Percentiles rank a stretch among this genome's conserved stretches.
Conservation (phyloP, 2,888 invertebrate genomes). For the Temnothorax unifasciatus region DNA sequence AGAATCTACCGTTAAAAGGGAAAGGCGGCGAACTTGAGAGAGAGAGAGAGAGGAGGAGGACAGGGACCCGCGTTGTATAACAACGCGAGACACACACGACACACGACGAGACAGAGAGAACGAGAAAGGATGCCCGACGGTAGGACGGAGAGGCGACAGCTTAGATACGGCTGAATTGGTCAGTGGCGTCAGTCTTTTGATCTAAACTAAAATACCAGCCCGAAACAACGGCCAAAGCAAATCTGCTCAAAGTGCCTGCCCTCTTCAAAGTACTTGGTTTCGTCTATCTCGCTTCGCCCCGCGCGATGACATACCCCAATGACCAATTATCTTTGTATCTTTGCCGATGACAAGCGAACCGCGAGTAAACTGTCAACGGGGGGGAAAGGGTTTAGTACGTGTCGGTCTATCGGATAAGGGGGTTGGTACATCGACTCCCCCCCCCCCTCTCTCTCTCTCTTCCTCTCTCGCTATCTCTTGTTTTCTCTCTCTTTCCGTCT, state of each 20-base stretch:
- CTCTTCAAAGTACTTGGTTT: constrained; percentile 82
- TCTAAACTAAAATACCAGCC: constrained; percentile 85
- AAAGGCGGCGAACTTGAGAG: constrained; percentile 26
- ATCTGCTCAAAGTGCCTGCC: constrained; percentile 84
- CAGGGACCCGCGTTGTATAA: constrained; percentile 32
- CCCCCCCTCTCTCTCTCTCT: constrained; percentile 36
- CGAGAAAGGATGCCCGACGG: constrained; percentile 42
- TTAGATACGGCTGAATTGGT: constrained; percentile 85
- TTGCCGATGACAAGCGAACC: constrained; percentile 84
- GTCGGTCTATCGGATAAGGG: constrained; percentile 76
- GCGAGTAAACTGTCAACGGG: constrained; percentile 82
- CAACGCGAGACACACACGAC: constrained; percentile 24
- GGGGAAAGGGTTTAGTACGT: constrained; percentile 81
- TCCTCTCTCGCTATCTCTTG: constrained; percentile 37
- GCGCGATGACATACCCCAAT: constrained; percentile 82
- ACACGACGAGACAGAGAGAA: constrained; percentile 48
- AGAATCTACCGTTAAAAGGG: constrained; percentile 48
- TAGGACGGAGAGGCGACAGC: constrained; percentile 66
- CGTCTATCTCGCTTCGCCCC: constrained; percentile 81
- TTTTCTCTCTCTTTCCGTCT: constrained; percentile 27
- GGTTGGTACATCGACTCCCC: constrained; percentile 68
- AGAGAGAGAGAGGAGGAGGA: constrained; percentile 15
- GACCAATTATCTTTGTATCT: constrained; percentile 86
- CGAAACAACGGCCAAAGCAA: constrained; percentile 86
- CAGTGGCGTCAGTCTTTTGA: constrained; percentile 83